Percentiles rank a stretch among this genome's conserved stretches.
Conservation (phyloP, 1,140 invertebrate genomes). For the Aethina tumida region DNA sequence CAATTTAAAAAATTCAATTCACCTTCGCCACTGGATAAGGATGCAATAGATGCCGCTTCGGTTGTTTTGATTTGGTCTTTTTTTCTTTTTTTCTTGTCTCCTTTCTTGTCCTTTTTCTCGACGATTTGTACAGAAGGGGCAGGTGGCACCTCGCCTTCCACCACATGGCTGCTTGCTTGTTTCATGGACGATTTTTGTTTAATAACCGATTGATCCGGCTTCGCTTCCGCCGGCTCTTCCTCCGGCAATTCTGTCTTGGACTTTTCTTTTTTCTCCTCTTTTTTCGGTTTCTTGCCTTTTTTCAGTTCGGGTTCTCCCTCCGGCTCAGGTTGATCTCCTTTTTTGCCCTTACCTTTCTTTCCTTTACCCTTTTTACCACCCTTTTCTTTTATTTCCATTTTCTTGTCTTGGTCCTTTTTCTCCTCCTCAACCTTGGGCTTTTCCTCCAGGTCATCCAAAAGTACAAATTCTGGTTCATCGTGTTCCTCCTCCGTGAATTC, state of each 20-base stretch:
- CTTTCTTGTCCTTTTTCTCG: conserved; percentile 9
- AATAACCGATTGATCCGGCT: too few species aligned
- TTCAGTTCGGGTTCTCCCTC: conserved; percentile 2
- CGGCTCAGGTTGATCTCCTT: conserved; percentile 4
- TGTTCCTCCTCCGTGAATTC: too few species aligned
- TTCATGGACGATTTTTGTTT: too few species aligned
- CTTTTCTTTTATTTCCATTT: conserved; percentile 7
- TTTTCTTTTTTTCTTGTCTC: conserved; percentile 8
- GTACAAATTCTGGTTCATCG: too few species aligned
- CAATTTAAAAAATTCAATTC: conserved; percentile 1
- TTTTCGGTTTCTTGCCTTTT: conserved; percentile 11
- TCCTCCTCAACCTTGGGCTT: too few species aligned
- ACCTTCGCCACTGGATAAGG: not conserved
- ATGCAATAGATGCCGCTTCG: not conserved
- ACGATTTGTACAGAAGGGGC: too few species aligned
- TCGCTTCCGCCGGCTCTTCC: conserved; percentile 1
- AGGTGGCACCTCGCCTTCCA: too few species aligned
- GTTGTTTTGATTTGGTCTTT: conserved; percentile 4
- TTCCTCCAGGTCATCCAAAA: too few species aligned
- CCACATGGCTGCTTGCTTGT: too few species aligned
- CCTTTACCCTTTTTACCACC: conserved; percentile 7
- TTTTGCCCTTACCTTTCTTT: conserved; percentile 7
- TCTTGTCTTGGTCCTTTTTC: conserved; percentile 5
- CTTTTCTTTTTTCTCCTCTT: conserved; percentile 5
- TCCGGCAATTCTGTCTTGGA: not conserved